Base-by-base conservation (phyloP, 2,797 vertebrate genomes). In the Podarcis lilfordi region DNA sequence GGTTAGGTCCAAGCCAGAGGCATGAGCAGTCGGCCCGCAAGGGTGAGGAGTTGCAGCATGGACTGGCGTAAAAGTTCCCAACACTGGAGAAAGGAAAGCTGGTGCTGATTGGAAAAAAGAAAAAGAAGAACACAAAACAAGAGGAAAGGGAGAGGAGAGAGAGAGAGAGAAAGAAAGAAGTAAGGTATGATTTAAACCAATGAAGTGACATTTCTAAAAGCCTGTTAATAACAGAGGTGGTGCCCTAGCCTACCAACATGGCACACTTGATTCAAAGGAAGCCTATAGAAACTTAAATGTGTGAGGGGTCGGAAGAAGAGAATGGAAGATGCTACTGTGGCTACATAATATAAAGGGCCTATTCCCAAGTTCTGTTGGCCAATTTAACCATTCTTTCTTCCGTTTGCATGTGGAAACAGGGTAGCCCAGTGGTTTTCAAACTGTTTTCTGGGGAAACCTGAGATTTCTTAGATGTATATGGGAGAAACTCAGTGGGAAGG, bases 1-100 rank as follows among this genome's bases (percentile, higher is more conserved):
- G 95, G 96, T 96, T 96, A 97, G 96, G 94, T 96, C 96, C 92
- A 79, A 85, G 95, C 90, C 91, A 89, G 95, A 0, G 86, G 95
- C 89, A 35, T 78, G 23, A 87, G 93, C 77, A 86, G 94, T 64
- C 72, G 92, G 92, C 94, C 91, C 93, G 94, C 87, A 93, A 19
- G 32, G 92, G 86, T 10, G 91, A 95, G 89, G 91, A 1, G 91
- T 91, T 84, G 93, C n/a, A 91, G 92, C 94, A 95, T 95, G 94
- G 89, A 92, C 92, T 95, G 92, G 92, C 75, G 94, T 13, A 91
- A 85, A 83, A 92, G 93, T 89, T 95, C 90, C 95, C 93, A 82
- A 89, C 91, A 68, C 92, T 35, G 96, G 81, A 95, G 94, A 89
- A 94, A 94, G 92, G 93, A 90, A 89, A 84, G 95, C 93, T 77